Percentiles rank a stretch among this genome's conserved stretches.
Conservation (phyloP, 2,113 vertebrate species). For the Narcine bancroftii region DNA sequence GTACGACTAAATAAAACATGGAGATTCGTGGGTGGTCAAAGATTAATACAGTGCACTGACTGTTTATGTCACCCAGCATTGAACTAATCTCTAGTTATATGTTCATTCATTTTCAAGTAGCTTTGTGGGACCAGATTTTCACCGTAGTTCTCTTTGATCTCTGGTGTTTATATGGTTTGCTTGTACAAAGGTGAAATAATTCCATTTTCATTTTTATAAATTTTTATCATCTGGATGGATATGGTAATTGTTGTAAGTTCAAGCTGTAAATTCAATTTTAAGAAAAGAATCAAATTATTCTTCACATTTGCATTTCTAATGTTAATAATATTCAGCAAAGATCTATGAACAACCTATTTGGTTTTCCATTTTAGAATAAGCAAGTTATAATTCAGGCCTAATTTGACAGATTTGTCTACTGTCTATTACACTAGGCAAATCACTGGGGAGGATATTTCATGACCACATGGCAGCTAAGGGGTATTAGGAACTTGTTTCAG, state of each 20-base stretch:
- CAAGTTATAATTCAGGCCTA: background rate
- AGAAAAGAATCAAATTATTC: background rate
- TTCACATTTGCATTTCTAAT: background rate
- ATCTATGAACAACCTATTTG: background rate
- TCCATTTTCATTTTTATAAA: background rate
- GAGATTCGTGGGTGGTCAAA: background rate
- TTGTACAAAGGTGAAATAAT: background rate
- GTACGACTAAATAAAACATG: background rate
- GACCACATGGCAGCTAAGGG: background rate
- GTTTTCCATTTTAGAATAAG: background rate
- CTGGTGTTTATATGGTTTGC: background rate
- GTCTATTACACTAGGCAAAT: background rate
- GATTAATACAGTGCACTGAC: background rate
- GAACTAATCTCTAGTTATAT: background rate
- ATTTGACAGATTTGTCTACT: background rate
- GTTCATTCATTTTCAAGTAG: background rate
- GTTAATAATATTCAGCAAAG: background rate
- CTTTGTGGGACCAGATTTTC: background rate
- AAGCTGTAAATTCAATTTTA: background rate
- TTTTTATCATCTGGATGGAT: background rate
- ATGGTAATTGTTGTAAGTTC: background rate
- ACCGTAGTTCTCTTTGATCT: background rate
- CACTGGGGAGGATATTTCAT: background rate
- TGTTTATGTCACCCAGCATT: background rate
- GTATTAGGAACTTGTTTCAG: background rate